These are phyloP conservation scores for Novumbra hubbsi DNA, from an alignment of 2,797 vertebrate genomes.

Conservation along the genomic window DNA sequence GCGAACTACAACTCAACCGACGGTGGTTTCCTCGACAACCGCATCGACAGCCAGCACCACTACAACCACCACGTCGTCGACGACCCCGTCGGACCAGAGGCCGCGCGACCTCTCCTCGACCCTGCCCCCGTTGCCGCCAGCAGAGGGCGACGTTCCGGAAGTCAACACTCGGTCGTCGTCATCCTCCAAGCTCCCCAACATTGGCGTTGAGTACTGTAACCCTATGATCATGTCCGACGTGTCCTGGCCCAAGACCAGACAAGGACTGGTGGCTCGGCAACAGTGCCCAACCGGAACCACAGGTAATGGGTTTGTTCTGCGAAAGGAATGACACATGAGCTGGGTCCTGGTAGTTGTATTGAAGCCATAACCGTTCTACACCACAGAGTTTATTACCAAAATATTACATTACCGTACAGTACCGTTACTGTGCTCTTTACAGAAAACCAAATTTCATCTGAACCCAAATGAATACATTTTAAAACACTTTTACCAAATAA, in stretches of 20 bases:
- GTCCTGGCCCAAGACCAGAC: slow-evolving; percentile 90
- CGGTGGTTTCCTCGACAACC: slow-evolving; percentile 46
- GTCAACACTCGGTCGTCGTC: slow-evolving; percentile 68
- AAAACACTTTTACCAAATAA: no score
- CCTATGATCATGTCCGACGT: slow-evolving; percentile 85
- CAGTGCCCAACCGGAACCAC: slow-evolving; percentile 88
- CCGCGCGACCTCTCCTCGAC: slow-evolving; percentile 75
- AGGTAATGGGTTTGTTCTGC: slow-evolving; percentile 67
- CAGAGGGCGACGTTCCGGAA: slow-evolving; percentile 49
- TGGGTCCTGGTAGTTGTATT: neutral
- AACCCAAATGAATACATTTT: no score
- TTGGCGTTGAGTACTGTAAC: slow-evolving; percentile 83
- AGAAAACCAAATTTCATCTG: no score
- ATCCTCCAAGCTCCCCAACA: slow-evolving; percentile 83
- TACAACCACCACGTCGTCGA: slow-evolving; percentile 62
- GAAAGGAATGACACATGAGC: neutral
- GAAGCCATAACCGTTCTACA: neutral
- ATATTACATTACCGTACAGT: no score
- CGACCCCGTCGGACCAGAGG: slow-evolving; percentile 61
- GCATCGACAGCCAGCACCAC: slow-evolving; percentile 60
- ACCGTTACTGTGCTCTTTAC: no score
- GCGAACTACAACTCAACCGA: slow-evolving; percentile 59
- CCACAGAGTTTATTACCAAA: neutral
- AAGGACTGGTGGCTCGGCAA: slow-evolving; percentile 83
- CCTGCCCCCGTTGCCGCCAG: slow-evolving; percentile 35